Evolutionary conservation across 2,797 vertebrate genomes (phyloP).

Genomic region (Hafferia zeledoni): DNA sequence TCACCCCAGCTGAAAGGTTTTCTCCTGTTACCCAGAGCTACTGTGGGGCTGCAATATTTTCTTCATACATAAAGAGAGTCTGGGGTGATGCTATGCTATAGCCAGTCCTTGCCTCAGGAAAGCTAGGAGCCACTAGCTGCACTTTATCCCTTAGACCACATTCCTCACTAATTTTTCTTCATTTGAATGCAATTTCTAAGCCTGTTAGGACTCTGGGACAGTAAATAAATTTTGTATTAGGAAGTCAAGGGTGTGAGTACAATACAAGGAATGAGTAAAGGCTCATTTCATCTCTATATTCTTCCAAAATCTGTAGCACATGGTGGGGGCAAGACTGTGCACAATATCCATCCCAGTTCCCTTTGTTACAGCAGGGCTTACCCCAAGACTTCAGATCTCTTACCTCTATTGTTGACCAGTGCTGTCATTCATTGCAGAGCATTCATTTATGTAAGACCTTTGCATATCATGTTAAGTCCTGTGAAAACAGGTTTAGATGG

Average conservation of each 20-base stretch:
- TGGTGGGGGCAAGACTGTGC: background rate
- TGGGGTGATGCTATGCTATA: background rate
- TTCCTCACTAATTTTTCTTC: background rate
- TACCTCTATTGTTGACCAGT: background rate
- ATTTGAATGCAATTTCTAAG: background rate
- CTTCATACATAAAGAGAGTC: background rate
- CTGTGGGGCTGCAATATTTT: background rate
- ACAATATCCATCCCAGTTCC: background rate
- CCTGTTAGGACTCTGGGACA: background rate
- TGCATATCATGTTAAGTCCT: background rate
- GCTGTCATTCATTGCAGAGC: background rate
- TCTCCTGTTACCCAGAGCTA: background rate
- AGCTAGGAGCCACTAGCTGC: background rate
- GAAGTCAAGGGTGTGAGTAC: background rate
- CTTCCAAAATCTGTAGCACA: background rate
- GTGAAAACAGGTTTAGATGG: background rate
- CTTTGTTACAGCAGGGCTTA: background rate
- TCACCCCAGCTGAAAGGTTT: background rate
- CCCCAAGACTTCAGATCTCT: background rate
- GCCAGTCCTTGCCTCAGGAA: background rate
- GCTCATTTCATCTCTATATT: background rate
- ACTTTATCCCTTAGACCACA: background rate
- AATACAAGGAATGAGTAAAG: background rate
- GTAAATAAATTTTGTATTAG: background rate
- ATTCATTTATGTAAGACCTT: background rate